phyloP scores from a whole-genome alignment of 2,113 vertebrate genomes.

The Monopterus albus region DNA sequence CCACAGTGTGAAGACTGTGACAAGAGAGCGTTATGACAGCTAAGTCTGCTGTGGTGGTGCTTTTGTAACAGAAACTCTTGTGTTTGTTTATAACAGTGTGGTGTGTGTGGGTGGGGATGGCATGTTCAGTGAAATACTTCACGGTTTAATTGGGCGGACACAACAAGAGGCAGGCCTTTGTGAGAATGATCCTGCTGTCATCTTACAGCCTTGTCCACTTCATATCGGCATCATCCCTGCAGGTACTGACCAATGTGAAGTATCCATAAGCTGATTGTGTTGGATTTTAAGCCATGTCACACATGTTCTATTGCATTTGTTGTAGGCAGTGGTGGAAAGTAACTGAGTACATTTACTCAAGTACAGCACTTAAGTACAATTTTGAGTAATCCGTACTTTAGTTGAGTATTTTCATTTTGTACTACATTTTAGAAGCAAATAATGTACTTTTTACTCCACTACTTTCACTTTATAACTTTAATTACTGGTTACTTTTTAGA shows the following conservation, averaged over 20 bases:
- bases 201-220: slow-evolving; percentile 80
- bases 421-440: too few species aligned
- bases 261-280: background rate
- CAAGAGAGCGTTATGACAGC: background rate
- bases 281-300: background rate
- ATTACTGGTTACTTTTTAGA: too few species aligned
- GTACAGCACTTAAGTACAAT: too few species aligned
- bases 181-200: slow-evolving; percentile 73
- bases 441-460: too few species aligned
- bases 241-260: slow-evolving; percentile 66
- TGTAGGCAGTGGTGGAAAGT: too few species aligned
- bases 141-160: slow-evolving; percentile 85
- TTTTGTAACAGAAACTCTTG: slow-evolving; percentile 43
- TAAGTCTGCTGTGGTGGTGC: slow-evolving; percentile 29
- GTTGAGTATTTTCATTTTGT: too few species aligned
- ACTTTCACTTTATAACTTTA: too few species aligned
- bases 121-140: slow-evolving; percentile 87
- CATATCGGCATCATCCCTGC: slow-evolving; percentile 89
- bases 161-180: slow-evolving; percentile 84
- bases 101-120: slow-evolving; percentile 88
- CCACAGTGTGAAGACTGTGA: slow-evolving; percentile 12
- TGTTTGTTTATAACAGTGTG: slow-evolving; percentile 76
- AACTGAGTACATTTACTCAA: too few species aligned
- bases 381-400: too few species aligned
- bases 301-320: background rate